Base-by-base conservation (phyloP, 2,113 vertebrate genomes). In the Amblyopsis rosae region DNA sequence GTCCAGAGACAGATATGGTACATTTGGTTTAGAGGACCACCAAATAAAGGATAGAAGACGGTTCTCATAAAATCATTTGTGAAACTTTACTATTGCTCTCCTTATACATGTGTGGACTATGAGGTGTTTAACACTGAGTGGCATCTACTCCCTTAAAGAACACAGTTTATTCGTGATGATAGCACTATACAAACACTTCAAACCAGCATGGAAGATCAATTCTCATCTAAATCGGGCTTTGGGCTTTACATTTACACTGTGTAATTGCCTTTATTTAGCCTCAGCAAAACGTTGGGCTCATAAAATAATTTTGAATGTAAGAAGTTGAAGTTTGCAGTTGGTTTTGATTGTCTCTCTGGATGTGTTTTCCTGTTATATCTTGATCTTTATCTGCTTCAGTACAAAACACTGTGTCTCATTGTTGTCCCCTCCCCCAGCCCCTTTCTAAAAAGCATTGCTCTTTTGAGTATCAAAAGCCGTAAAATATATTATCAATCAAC, bases 401-500 rank as follows among this genome's bases (percentile, higher is more conserved):
- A 69, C 54, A 60, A 60, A 80, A 46, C 26, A 15, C 12, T 62
- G 35, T 55, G 17, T 50, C 69, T 32, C 6, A 72, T 49, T 67
- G 9, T 11, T 59, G 1, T 13, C 65, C 19, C 59, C 10, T 3
- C 9, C 0, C 12, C 56, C 57, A 70, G 13, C 9, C 66, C 66
- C 15, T 55, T 67, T 15, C 55, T 13, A 69, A 79, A 63, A 12
- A 12, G 45, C 26, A 26, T 72, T 45, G 50, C 68, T 75, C 70
- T 12, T 67, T 12, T 53, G 19, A 48, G 55, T 68, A 70, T 72
- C 54, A 70, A 72, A 80, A 8, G 12, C 59, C 59, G 57, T 2
- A 0, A 7, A 74, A 72, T 66, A 61, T 10, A 4, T 32, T 56
- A 78, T 78, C 59, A 82, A 65, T 80, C 63, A 78, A 16, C 78